Evolutionary conservation across 2,888 invertebrate species (phyloP), one percentile per base, ranked within the genome.

Genomic region (Parthenolecanium corni): DNA sequence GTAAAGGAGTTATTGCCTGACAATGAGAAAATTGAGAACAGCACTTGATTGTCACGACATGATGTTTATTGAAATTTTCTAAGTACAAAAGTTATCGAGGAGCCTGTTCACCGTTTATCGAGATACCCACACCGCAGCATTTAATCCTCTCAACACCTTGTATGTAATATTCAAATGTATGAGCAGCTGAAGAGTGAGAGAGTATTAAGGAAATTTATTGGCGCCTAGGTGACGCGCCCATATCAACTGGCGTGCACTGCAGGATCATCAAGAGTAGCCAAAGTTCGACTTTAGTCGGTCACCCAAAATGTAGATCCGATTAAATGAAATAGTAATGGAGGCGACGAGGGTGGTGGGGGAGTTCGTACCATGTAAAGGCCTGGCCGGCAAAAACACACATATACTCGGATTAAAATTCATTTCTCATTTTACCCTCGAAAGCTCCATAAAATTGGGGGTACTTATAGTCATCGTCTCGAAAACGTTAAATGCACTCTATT

Each of bases 401-500:
- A n/a, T n/a, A n/a, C n/a, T n/a, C 20, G 53, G 53, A 54, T 54
- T 54, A 54, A 54, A 54, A 54, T 54, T 54, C 53, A 54, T 54
- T 54, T 54, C 53, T 54, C 53, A 54, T 54, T 54, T 54, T 54
- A 38, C 53, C 53, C 53, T 54, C 53, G 18, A 38, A 38, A 18
- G 44, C 44, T 18, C 40, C 40, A 31, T 54, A 54, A 54, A 54
- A 31, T 31, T 31, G 31, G 31, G 53, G 53, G 53, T 54, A 54
- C 53, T 54, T 54, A n/a, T n/a, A 54, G 53, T 38, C 53, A 40
- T 54, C 53, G 40, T 54, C 38, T 54, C 36, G 53, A 40, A 54
- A 54, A 54, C 53, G 40, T 54, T 54, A 54, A 54, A 54, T 54
- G 53, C 53, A 54, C 53, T 54, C 53, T 54, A 54, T 54, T 54